Evolutionary conservation across 2,113 vertebrate species (phyloP), one percentile per base, ranked within the genome.

Genomic region (Ceuthmochares aereus): DNA sequence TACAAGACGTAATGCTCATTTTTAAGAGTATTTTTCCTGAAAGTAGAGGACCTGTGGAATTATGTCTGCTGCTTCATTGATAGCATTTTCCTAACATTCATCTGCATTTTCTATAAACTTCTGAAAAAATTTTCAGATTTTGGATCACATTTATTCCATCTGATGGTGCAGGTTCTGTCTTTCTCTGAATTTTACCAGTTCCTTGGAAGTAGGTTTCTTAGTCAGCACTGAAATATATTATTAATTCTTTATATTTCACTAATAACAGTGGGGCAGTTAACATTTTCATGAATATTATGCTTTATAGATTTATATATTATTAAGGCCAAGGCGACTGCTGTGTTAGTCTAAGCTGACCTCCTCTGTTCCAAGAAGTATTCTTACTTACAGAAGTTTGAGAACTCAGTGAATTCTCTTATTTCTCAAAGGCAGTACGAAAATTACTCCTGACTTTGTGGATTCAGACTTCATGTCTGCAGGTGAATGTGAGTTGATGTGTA

Each of bases 281-380:
- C 51, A 19, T 84, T 91, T 82, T 37, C 4, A 45, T 56, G 16
- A 78, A 55, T 20, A 79, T 72, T 73, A 56, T 49, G 8, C 58
- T 85, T 91, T 89, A 89, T 49, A 89, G 8, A 87, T 75, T 20
- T 30, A 54, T 49, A 10, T 49, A 62, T 81, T 93, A 93, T 95
- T 78, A 87, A 81, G n/a, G 36, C 30, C 0, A 21, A 3, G 4
- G 14, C 10, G 18, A 79, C 40, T 56, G 30, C 58, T 75, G 30
- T 78, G 26, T 80, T 89, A 78, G 23, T 78, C 26, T 86, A 88
- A 73, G n/a, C 14, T 34, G 66, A 55, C 29, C 32, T 80, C n/a
- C n/a, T n/a, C 27, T 52, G n/a, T 49, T 56, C 23, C 30, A 72
- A 51, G 20, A 91, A 89, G 30, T 42, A 58, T 59, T 89, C 22